Evolutionary conservation across 2,888 invertebrate species (phyloP), one percentile per base, ranked within the genome.

Genomic region (Heteropelma amictum): DNA sequence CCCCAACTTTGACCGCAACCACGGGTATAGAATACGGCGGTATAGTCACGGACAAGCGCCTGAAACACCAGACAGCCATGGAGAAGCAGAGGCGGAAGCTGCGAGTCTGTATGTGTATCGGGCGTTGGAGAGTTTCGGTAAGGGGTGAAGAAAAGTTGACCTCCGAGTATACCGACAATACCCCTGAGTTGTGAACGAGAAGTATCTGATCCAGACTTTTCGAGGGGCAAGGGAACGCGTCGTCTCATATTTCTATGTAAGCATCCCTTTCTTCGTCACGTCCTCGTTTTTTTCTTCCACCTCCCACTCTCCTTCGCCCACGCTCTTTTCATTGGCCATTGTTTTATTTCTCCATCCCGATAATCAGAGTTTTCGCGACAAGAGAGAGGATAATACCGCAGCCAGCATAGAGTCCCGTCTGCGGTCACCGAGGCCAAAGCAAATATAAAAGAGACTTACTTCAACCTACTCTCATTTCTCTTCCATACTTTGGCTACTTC

Each of bases 371-470:
- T 67, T 54, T 67, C 53, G 21, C 30, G 17, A 51, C 40, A 49
- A 51, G 58, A 49, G 17, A 21, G 30, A 23, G 35, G 7, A 26
- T 45, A 70, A 28, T 49, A 14, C 35, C 45, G 3, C 17, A 42
- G 33, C 54, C 56, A 56, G 38, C 33, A 23, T 49, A 35, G 61
- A 63, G 47, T 68, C 30, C 30, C 26, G 26, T 56, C 56, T 21
- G 49, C 21, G 54, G 67, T 47, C 40, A 21, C 42, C 10, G 28
- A 60, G 58, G 17, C 69, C 64, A 33, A 72, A 72, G n/a, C 65
- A 72, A 67, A 58, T 67, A 67, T 38, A 67, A 60, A 67, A 60
- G 65, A 60, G 45, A 38, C 19, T 47, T n/a, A 17, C 30, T 64
- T 19, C 49, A 28, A 54, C 7, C 47, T 21, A 1, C 17, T 12